These are phyloP conservation scores for Cyprinella venusta DNA, from an alignment of 2,797 vertebrate species.

Conservation along the genomic window DNA sequence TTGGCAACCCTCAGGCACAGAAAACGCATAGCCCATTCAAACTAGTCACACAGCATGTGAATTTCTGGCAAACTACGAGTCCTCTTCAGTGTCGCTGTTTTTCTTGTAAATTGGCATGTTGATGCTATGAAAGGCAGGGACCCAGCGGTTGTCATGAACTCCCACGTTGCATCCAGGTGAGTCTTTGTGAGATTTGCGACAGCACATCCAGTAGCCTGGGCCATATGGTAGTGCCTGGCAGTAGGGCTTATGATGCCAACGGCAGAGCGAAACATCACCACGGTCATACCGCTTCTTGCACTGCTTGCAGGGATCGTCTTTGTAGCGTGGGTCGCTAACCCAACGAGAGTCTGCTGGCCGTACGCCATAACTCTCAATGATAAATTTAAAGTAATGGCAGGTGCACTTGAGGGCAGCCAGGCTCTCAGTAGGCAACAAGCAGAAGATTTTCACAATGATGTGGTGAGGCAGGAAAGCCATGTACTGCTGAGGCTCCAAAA, in stretches of 20 bases:
- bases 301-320: conserved; percentile 96
- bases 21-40: conserved; percentile 39
- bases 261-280: conserved; percentile 93
- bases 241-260: conserved; percentile 97
- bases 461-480: conserved; percentile 90
- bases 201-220: conserved; percentile 98
- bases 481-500: conserved; percentile 91
- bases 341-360: conserved; percentile 92
- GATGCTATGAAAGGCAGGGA: conserved; percentile 90
- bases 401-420: conserved; percentile 94
- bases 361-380: conserved; percentile 91
- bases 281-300: conserved; percentile 89
- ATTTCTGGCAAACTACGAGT: conserved; percentile 67
- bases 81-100: conserved; percentile 71
- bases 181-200: conserved; percentile 85
- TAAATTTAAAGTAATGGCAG: conserved; percentile 89
- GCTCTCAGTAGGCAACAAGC: conserved; percentile 87
- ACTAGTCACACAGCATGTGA: conserved; percentile 43
- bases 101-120: conserved; percentile 86
- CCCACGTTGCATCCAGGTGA: conserved; percentile 91
- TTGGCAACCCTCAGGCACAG: conserved; percentile 63
- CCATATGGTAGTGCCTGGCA: conserved; percentile 93
- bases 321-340: conserved; percentile 93
- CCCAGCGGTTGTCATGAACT: conserved; percentile 99
- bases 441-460: conserved; percentile 89